Evolutionary conservation across 2,113 vertebrate species (phyloP).

Genomic region (Tetrao urogallus): DNA sequence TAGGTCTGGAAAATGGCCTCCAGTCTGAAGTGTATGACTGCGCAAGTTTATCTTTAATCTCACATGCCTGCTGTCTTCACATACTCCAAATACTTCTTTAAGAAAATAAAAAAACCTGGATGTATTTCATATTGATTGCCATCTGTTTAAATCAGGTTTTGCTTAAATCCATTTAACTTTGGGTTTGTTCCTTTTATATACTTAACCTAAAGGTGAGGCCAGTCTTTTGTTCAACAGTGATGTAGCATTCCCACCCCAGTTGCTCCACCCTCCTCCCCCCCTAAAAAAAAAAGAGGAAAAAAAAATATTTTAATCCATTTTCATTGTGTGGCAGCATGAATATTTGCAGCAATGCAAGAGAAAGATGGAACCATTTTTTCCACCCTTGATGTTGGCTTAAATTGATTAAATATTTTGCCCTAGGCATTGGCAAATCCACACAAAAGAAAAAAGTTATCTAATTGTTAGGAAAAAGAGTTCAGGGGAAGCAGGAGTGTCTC

Average conservation of each 20-base stretch:
- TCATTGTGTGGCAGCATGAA: not conserved
- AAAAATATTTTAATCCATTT: not conserved
- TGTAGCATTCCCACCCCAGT: not conserved
- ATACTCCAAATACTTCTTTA: not conserved
- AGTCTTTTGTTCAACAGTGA: not conserved
- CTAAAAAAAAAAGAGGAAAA: not conserved
- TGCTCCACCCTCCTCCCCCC: no score
- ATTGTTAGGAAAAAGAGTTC: not conserved
- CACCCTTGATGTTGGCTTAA: not conserved
- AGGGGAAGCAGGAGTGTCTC: not conserved
- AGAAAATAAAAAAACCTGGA: not conserved
- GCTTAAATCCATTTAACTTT: not conserved
- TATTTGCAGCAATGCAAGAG: not conserved
- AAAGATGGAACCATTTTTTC: not conserved
- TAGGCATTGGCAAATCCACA: not conserved
- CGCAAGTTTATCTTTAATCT: slow-evolving; percentile 53
- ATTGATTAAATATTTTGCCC: not conserved
- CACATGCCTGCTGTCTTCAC: not conserved
- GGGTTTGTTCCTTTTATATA: not conserved
- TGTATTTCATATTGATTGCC: slow-evolving; percentile 12
- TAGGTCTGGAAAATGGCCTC: slow-evolving; percentile 33
- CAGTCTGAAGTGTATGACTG: slow-evolving; percentile 15
- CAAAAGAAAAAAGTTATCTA: not conserved
- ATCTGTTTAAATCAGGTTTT: slow-evolving; percentile 22
- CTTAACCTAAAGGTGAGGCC: not conserved